phyloP scores from a whole-genome alignment of 2,888 invertebrate species.

The Beris chalybata region DNA sequence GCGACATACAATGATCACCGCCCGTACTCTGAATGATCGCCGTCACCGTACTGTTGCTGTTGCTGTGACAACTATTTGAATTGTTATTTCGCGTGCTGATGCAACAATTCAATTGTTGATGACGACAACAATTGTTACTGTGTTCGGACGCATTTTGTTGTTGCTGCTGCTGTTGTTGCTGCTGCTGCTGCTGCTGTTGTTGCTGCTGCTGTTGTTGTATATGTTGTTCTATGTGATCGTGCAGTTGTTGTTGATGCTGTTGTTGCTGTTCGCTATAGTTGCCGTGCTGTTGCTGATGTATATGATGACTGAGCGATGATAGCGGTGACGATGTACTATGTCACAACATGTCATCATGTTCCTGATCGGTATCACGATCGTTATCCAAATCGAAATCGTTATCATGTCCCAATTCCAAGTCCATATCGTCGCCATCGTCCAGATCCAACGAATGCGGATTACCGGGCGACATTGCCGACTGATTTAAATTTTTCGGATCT shows the following conservation, averaged over 20 bases:
- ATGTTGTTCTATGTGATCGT: constrained; percentile 17
- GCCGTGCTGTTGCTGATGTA: constrained; percentile 15
- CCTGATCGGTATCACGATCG: constrained; percentile 39
- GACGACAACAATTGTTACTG: constrained; percentile 30
- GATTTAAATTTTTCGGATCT: constrained; percentile 57
- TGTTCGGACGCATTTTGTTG: constrained; percentile 20
- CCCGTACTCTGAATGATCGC: constrained; percentile 19
- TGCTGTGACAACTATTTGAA: constrained; percentile 2
- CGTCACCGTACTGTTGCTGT: constrained; percentile 26
- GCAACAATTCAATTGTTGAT: constrained; percentile 31
- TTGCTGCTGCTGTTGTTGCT: constrained; percentile 21
- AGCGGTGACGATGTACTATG: constrained; percentile 39
- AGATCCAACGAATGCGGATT: constrained; percentile 48
- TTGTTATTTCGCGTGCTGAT: constrained; percentile 24
- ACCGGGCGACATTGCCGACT: constrained; percentile 44
- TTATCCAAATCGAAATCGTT: constrained; percentile 52
- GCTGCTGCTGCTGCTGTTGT: constrained; percentile 20
- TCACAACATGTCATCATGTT: constrained; percentile 46
- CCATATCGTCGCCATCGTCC: constrained; percentile 51
- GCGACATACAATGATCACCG: constrained; percentile 27
- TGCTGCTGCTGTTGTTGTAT: constrained; percentile 31
- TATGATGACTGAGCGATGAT: constrained; percentile 28
- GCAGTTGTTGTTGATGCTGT: constrained; percentile 37
- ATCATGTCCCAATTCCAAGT: constrained; percentile 49
- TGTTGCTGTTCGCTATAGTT: constrained; percentile 31